Base-by-base conservation (phyloP, 1,140 invertebrate genomes). In the Chironomus striatipennis region DNA sequence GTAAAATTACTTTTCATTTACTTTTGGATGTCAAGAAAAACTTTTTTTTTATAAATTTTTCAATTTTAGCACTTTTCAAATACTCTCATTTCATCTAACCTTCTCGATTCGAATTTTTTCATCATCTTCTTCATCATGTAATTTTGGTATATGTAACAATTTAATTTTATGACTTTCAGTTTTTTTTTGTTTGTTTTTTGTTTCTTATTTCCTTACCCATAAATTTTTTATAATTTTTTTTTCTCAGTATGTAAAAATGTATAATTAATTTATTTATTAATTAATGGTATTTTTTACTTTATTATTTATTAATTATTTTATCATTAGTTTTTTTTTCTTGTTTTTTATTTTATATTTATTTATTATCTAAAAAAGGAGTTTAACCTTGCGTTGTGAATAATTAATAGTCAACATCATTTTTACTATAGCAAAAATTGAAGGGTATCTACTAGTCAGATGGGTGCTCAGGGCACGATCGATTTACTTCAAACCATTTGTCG, bases 381-480 rank as follows among this genome's bases (percentile, higher is more conserved):
- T 57, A 57, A 57, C 47, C 47, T 57, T 57, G 47, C 47, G 47
- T 57, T 57, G 47, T 57, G 47, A 57, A 57, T 57, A 57, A 57
- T 57, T 57, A 57, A 15, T 57, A 57, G n/a, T 57, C 47, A 57
- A 57, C 47, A 57, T 57, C 12, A n/a, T 57, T 57, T 57, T 15
- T 57, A 5, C 5, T 57, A 70, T 21, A 70, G 18, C 18, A 70
- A 70, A 70, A 70, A 18, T 20, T 70, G 15, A 70, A 70, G 17
- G 65, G n/a, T 70, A 76, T 79, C 81, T 84, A 86, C 89, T 90
- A 95, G 86, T 97, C 95, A 77, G 92, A 90, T 77, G 96, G 96
- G 86, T 98, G 96, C 85, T 97, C 95, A 43, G 95, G 95, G 87
- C 95, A 98, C 77, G 93, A 96, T 83, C 95, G 90, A 87, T 97